phyloP scores from a whole-genome alignment of 1,140 invertebrate genomes.

The Nomia melanderi region DNA sequence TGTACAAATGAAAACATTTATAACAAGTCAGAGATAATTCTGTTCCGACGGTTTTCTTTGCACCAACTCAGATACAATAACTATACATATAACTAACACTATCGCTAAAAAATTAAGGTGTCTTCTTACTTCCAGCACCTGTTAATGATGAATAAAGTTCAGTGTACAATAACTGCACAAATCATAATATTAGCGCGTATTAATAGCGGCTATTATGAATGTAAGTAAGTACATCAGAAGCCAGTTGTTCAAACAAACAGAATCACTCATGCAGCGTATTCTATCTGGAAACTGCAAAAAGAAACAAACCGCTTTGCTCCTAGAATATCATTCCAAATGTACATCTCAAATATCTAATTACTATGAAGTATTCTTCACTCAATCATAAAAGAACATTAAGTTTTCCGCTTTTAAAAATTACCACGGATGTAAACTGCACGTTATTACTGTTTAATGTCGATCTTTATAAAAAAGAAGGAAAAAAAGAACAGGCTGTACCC shows the following conservation, averaged over 20 bases:
- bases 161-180: conserved; percentile 67
- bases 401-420: background rate
- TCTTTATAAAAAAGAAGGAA: no score
- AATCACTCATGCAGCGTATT: conserved; percentile 18
- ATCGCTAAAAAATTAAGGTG: no score
- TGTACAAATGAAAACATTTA: no score
- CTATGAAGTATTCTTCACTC: background rate
- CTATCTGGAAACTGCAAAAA: conserved; percentile 43
- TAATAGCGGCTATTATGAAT: conserved; percentile 67
- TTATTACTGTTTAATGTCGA: background rate
- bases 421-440: background rate
- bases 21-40: no score
- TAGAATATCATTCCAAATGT: conserved; percentile 46
- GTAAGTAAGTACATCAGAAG: conserved; percentile 41
- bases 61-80: no score
- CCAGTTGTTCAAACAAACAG: conserved; percentile 63
- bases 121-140: background rate
- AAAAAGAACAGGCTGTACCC: no score
- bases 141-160: conserved; percentile 73
- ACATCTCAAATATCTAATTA: conserved; percentile 37
- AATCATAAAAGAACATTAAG: background rate
- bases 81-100: no score
- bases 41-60: no score
- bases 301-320: conserved; percentile 56
- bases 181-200: conserved; percentile 71